A percentile compares a stretch with the other conserved stretches of the same genome.
Evolutionary conservation across 2,888 invertebrate species (phyloP).

Genomic region (Linnaemya vulpina): DNA sequence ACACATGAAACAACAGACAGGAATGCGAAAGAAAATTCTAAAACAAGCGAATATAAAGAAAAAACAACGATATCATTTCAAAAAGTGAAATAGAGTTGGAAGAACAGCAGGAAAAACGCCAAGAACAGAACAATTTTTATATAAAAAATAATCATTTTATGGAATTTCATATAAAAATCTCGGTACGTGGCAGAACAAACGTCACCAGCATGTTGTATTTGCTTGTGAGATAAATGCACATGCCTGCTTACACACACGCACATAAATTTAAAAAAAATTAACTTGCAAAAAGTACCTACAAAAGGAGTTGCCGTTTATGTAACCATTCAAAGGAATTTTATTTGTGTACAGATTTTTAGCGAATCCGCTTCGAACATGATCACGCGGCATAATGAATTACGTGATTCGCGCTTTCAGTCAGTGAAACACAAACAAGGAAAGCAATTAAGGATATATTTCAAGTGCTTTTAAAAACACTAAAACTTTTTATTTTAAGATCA

Average conservation of each 20-base stretch:
- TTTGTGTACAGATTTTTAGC: too few relatives aligned
- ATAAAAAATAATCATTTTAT: conserved; percentile 5
- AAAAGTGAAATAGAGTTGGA: conserved; percentile 17
- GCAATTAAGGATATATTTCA: too few relatives aligned
- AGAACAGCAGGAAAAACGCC: background rate
- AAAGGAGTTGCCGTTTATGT: conserved; percentile 24
- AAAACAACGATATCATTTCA: background rate
- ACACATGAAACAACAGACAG: conserved; percentile 27
- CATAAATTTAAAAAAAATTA: too few relatives aligned
- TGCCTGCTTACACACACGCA: too few relatives aligned
- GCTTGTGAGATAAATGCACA: background rate
- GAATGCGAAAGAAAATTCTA: background rate
- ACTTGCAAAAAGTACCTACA: background rate
- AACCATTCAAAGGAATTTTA: too few relatives aligned
- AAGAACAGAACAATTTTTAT: background rate
- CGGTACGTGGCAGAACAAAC: conserved; percentile 42
- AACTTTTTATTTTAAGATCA: too few relatives aligned
- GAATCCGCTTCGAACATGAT: too few relatives aligned
- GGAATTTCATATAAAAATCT: conserved; percentile 35
- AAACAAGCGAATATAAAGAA: conserved; percentile 1
- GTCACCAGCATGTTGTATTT: conserved; percentile 33
- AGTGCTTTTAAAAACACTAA: too few relatives aligned
- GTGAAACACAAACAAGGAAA: too few relatives aligned
- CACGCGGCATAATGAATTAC: too few relatives aligned
- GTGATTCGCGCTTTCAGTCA: too few relatives aligned